Conservation (phyloP, 1,140 invertebrate genomes). For the Hermetia illucens region DNA sequence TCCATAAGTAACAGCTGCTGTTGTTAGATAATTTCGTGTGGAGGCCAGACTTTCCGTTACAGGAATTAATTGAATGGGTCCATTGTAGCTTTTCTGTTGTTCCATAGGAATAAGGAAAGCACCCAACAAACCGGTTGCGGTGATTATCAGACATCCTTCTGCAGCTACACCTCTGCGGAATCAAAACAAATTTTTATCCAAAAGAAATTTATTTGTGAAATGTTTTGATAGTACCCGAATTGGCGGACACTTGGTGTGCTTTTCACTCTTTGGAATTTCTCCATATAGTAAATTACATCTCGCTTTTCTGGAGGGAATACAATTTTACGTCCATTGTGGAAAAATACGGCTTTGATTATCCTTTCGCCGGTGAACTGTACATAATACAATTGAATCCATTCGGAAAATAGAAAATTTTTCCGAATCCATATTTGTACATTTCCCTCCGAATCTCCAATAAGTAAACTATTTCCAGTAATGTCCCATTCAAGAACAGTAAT, state of each 20-base stretch:
- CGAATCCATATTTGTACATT: slow-evolving; percentile 62
- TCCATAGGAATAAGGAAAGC: slow-evolving; percentile 45
- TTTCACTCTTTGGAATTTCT: slow-evolving; percentile 66
- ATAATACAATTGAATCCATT: slow-evolving; percentile 48
- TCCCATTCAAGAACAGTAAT: slow-evolving; percentile 78
- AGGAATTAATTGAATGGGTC: slow-evolving; percentile 32
- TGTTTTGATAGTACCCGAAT: slow-evolving; percentile 44
- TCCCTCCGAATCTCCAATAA: slow-evolving; percentile 60
- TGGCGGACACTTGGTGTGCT: slow-evolving; percentile 68
- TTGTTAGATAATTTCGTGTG: slow-evolving; percentile 54
- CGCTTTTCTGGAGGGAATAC: slow-evolving; percentile 49
- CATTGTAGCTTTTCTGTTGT: slow-evolving; percentile 14
- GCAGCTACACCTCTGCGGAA: slow-evolving; percentile 46
- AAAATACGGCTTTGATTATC: slow-evolving; percentile 65
- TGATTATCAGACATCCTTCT: slow-evolving; percentile 68
- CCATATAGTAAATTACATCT: slow-evolving; percentile 61
- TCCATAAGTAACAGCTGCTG: slow-evolving; percentile 58
- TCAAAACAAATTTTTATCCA: not conserved
- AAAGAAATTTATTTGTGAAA: not conserved
- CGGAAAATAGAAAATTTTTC: slow-evolving; percentile 64
- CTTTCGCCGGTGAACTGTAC: slow-evolving; percentile 53
- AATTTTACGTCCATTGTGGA: slow-evolving; percentile 66
- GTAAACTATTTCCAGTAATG: slow-evolving; percentile 57
- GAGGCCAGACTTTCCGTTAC: slow-evolving; percentile 52
- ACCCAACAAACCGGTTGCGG: slow-evolving; percentile 70